A percentile compares a stretch with the other conserved stretches of the same genome.
Evolutionary conservation across 2,113 vertebrate genomes (phyloP).

Genomic region (Neofelis nebulosa): DNA sequence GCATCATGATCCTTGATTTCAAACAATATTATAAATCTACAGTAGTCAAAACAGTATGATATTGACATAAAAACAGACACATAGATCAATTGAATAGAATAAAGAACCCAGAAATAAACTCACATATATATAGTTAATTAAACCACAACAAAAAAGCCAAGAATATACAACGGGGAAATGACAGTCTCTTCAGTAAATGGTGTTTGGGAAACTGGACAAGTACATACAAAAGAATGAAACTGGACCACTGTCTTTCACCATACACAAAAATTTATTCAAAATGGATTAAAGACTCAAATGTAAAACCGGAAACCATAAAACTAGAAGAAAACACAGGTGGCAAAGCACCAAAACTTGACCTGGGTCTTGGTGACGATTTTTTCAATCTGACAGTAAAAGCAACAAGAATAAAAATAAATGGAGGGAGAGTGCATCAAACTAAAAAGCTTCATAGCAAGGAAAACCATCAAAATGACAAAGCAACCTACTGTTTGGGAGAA

Average conservation of each 20-base stretch:
- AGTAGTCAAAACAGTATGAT: not conserved
- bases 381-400: not conserved
- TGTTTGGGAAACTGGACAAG: not conserved
- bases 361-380: not conserved
- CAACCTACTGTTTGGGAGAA: not conserved
- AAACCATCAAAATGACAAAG: not conserved
- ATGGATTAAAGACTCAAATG: not conserved
- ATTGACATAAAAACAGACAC: not conserved
- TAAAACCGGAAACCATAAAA: not conserved
- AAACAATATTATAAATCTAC: not conserved
- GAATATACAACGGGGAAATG: not conserved
- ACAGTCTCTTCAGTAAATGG: not conserved
- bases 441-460: not conserved
- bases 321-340: not conserved
- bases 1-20: not conserved
- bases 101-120: not conserved
- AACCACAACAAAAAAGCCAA: not conserved
- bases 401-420: not conserved
- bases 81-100: not conserved
- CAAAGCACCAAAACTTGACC: not conserved
- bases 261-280: not conserved
- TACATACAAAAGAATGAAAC: not conserved
- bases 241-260: not conserved
- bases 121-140: not conserved
- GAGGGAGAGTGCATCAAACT: not conserved